These are phyloP conservation scores for Macrobrachium rosenbergii DNA, from an alignment of 1,140 invertebrate species.

Conservation along the genomic window DNA sequence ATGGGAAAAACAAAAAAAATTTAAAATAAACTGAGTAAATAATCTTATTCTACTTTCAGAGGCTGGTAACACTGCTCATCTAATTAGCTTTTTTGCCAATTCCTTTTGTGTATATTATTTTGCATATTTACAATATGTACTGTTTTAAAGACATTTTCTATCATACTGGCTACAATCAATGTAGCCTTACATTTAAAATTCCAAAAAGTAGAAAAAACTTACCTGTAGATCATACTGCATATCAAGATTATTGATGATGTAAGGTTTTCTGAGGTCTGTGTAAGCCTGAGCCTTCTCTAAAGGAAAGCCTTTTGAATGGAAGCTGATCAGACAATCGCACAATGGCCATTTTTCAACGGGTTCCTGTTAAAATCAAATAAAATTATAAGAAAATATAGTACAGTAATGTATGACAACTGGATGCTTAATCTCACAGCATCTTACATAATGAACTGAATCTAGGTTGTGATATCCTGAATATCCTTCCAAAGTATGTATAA, in stretches of 20 bases:
- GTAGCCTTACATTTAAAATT: background rate
- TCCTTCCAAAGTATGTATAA: too few species aligned
- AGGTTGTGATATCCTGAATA: too few species aligned
- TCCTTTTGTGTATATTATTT: too few species aligned
- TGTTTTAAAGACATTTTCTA: background rate
- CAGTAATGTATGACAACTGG: too few species aligned
- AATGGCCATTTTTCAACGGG: conserved; percentile 98
- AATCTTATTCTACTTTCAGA: too few species aligned
- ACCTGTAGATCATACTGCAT: conserved; percentile 98
- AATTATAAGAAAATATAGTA: conserved; percentile 23
- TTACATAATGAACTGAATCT: too few species aligned
- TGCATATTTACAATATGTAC: too few species aligned
- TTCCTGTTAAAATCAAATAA: conserved; percentile 76
- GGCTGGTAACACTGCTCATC: too few species aligned
- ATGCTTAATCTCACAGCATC: too few species aligned
- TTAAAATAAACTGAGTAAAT: background rate
- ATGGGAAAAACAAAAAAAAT: conserved; percentile 52
- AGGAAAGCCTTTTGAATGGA: conserved; percentile 97
- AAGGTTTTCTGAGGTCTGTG: conserved; percentile 92
- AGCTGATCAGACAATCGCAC: conserved; percentile 98
- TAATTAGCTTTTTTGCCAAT: too few species aligned
- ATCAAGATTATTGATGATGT: conserved; percentile 97
- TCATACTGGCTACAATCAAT: background rate
- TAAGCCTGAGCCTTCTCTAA: conserved; percentile 98
- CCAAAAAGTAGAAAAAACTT: background rate